Conservation (phyloP, 2,113 vertebrate species). For the Apistogramma diplotaenia region DNA sequence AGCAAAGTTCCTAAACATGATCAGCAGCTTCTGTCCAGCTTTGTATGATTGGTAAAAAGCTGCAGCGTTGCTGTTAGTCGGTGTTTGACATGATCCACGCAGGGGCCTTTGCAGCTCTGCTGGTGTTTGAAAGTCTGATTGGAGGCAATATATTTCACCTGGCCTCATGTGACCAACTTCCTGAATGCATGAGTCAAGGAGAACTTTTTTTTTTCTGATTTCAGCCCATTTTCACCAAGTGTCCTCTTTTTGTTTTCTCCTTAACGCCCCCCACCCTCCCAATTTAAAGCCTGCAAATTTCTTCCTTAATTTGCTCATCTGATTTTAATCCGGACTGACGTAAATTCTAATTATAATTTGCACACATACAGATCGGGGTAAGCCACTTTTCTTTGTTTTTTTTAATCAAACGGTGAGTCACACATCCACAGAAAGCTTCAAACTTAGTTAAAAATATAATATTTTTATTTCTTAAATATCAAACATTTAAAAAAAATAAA, state of each 20-base stretch:
- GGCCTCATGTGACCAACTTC: conserved; percentile 2
- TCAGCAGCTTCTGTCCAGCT: background rate
- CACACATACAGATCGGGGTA: background rate
- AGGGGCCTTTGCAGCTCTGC: background rate
- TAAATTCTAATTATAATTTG: background rate
- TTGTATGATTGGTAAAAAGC: background rate
- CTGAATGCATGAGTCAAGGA: background rate
- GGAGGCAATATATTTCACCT: conserved; percentile 58
- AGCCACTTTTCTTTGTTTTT: background rate
- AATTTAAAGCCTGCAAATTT: background rate
- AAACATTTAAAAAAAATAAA: conserved; percentile 2
- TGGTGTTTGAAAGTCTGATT: conserved; percentile 51
- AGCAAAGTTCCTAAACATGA: conserved; percentile 6
- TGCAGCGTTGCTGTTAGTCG: background rate
- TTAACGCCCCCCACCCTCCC: no score
- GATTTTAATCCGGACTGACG: background rate
- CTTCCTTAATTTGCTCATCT: background rate
- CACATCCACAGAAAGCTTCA: background rate
- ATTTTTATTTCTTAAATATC: conserved; percentile 52
- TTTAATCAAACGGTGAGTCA: background rate
- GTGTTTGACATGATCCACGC: background rate
- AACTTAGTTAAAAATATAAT: background rate
- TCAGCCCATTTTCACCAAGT: background rate
- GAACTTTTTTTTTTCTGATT: background rate
- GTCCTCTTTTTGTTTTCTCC: background rate